Conservation (phyloP, 2,113 vertebrate species). For the Fulmarus glacialis region DNA sequence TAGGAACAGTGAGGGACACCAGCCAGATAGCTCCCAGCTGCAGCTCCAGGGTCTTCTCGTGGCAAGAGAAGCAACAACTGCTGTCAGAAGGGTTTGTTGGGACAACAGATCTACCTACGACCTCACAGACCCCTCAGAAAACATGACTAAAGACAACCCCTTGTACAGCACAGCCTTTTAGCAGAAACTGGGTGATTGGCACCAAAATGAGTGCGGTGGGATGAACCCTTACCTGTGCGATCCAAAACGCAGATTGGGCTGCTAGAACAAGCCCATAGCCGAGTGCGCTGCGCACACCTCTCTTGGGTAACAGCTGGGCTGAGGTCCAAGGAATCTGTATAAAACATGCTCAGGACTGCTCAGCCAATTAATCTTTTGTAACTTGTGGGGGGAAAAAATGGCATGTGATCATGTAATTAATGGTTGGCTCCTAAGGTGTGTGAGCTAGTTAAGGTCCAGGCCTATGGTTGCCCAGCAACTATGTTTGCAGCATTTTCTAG, state of each 20-base stretch:
- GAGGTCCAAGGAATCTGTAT: constrained; percentile 52
- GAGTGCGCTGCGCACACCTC: background rate
- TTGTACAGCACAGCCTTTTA: background rate
- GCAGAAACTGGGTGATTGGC: background rate
- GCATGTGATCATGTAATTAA: constrained; percentile 58
- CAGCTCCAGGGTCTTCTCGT: background rate
- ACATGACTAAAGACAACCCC: background rate
- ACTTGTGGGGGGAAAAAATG: background rate
- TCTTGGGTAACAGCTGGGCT: constrained; percentile 54
- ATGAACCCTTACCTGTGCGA: background rate
- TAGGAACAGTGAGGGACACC: rapidly evolving
- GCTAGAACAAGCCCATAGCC: constrained; percentile 20
- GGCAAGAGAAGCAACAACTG: background rate
- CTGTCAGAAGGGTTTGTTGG: background rate
- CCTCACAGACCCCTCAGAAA: background rate
- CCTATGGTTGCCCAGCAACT: constrained; percentile 51
- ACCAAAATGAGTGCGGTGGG: background rate
- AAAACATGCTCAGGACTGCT: constrained; percentile 58
- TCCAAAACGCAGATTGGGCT: background rate
- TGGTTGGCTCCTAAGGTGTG: constrained; percentile 51
- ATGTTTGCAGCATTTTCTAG: constrained; percentile 21
- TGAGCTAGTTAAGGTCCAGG: constrained; percentile 29
- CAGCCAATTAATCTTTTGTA: constrained; percentile 62
- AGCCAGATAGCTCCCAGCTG: background rate
- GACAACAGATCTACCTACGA: background rate